phyloP scores from a whole-genome alignment of 2,888 invertebrate genomes.

The Trissolcus japonicus region DNA sequence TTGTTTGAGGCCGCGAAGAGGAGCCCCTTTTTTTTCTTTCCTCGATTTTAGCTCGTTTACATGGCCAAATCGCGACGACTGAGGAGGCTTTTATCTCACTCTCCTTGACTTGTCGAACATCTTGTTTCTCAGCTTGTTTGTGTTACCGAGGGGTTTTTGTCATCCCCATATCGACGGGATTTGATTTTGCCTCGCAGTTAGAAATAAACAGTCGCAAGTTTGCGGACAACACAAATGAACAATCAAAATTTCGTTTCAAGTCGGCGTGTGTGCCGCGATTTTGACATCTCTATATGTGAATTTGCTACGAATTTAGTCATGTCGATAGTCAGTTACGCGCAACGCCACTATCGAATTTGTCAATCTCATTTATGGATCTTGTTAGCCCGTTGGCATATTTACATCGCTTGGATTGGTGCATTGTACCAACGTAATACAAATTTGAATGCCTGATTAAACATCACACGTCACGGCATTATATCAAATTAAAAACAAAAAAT shows the following conservation, averaged over 20 bases:
- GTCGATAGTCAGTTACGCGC: slow-evolving; percentile 5
- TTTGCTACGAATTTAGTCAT: neutral
- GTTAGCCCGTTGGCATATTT: neutral
- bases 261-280: neutral
- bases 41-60: slow-evolving; percentile 49
- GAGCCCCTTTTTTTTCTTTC: slow-evolving; percentile 40
- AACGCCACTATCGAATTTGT: neutral
- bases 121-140: slow-evolving; percentile 13
- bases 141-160: neutral
- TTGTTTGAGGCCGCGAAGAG: slow-evolving; percentile 58
- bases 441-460: slow-evolving; percentile 1
- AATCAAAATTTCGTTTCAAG: neutral
- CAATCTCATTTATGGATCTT: slow-evolving; percentile 4
- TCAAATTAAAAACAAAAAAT: neutral
- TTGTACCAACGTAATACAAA: neutral
- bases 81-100: slow-evolving; percentile 21
- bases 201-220: neutral
- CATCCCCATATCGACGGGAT: neutral
- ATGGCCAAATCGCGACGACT: slow-evolving; percentile 28
- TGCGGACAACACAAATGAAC: neutral
- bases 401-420: too few relatives aligned
- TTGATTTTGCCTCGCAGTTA: neutral
- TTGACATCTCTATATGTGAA: too few relatives aligned
- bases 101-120: slow-evolving; percentile 17
- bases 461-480: neutral